Base-by-base conservation (phyloP, 1,140 invertebrate species). In the Drosophila bocki region DNA sequence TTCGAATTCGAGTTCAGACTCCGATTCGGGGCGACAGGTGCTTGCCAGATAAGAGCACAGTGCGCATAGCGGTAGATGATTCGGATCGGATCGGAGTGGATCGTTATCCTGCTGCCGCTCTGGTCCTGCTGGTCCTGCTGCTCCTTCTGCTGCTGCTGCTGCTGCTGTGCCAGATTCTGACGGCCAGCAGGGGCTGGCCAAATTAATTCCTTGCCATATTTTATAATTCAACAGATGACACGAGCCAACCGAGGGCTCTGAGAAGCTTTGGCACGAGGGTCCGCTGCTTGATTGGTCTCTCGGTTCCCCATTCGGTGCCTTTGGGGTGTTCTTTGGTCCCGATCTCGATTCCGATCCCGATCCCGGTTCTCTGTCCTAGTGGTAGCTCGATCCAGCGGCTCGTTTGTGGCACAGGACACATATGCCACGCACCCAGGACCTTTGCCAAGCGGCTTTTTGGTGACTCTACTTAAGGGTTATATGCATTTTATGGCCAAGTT, bases 161-260 rank as follows among this genome's bases (percentile, higher is more conserved):
- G 80, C 74, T 84, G 85, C 81, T 90, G 85, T 85, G 85, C 85
- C 85, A 90, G 85, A 90, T 90, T 88, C 85, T 63, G 75, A 39
- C 60, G 29, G 15, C 37, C 44, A 56, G 62, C 75, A 71, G 58
- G 63, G 56, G 54, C 82, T 75, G 77, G 76, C 75, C 80, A 91
- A 91, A 91, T 91, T 91, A 91, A 91, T 91, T 91, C 87, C 83
- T 87, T 91, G 87, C 87, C 82, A 91, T 91, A 91, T 79, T 91
- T 91, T 91, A 91, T 91, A 91, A 91, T 84, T 87, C 87, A 91
- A 91, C 87, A 91, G 87, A 91, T 91, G 87, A 91, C 87, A 91
- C 87, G 87, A 91, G 87, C 87, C 87, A 91, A 69, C 78, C 39
- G 59, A 51, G 60, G 48, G 54, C 54, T 51, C 33, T 53, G 56